These are phyloP conservation scores for Paraescarpia echinospica DNA, from an alignment of 1,140 invertebrate species.

Conservation along the genomic window DNA sequence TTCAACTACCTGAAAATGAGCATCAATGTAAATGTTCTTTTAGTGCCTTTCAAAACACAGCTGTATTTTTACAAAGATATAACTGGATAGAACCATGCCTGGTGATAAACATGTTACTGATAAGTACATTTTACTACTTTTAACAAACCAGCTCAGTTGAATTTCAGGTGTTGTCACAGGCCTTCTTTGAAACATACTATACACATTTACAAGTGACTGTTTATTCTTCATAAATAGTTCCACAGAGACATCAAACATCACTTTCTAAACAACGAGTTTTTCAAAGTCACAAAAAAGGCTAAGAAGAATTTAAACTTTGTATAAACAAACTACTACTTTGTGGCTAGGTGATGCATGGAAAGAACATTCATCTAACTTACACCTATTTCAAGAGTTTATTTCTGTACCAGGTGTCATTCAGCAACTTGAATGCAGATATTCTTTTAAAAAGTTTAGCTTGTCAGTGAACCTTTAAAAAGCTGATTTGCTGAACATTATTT, in stretches of 20 bases:
- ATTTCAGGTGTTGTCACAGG: background rate
- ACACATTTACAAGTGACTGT: background rate
- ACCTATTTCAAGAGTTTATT: no score
- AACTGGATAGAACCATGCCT: background rate
- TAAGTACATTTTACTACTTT: background rate
- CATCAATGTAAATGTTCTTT: no score
- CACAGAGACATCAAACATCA: background rate
- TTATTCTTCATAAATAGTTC: background rate
- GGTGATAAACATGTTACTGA: background rate
- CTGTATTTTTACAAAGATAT: background rate
- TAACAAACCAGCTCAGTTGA: background rate
- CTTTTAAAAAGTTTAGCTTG: no score
- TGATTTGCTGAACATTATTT: no score
- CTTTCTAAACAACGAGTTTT: background rate
- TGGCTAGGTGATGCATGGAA: background rate
- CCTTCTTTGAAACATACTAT: background rate
- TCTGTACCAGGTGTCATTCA: no score
- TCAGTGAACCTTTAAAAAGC: no score
- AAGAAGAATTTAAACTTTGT: no score
- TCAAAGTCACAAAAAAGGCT: background rate
- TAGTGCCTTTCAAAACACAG: no score
- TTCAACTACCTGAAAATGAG: no score
- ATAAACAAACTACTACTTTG: background rate
- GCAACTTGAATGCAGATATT: no score
- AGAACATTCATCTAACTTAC: no score